Conservation (phyloP, 2,797 vertebrate species). For the Ceryle rudis region DNA sequence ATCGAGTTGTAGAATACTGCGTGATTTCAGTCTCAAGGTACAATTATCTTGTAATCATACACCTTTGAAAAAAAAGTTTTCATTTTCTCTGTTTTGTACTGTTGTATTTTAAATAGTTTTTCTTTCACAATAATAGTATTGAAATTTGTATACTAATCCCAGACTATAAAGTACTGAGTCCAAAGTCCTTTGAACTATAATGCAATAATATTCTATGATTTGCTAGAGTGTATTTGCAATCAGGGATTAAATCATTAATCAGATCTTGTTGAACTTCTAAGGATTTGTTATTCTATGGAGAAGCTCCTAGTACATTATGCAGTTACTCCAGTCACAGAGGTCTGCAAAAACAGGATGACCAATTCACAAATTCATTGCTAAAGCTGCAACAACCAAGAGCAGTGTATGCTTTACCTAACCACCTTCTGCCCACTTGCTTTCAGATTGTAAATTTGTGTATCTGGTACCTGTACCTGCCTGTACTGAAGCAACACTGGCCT, state of each 20-base stretch:
- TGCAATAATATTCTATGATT: background rate
- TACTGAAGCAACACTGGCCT: background rate
- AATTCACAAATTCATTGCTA: background rate
- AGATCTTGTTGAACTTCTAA: background rate
- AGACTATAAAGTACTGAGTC: background rate
- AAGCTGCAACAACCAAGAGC: background rate
- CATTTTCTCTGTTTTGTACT: background rate
- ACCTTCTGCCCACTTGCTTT: background rate
- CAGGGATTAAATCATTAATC: background rate
- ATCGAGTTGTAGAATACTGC: constrained; percentile 21
- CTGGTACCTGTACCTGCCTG: background rate
- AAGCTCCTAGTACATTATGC: background rate
- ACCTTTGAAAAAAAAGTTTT: background rate
- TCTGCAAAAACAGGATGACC: background rate
- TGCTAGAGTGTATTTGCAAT: background rate
- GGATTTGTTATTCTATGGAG: background rate
- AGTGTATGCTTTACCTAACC: background rate
- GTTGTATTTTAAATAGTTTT: background rate
- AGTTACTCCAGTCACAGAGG: background rate
- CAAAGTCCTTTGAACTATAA: background rate
- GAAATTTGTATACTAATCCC: background rate
- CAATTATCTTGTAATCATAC: background rate
- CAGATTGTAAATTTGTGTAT: background rate
- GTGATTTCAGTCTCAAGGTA: background rate
- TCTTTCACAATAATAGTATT: background rate